Conservation (phyloP, 2,888 invertebrate species). For the Bedellia somnulentella region DNA sequence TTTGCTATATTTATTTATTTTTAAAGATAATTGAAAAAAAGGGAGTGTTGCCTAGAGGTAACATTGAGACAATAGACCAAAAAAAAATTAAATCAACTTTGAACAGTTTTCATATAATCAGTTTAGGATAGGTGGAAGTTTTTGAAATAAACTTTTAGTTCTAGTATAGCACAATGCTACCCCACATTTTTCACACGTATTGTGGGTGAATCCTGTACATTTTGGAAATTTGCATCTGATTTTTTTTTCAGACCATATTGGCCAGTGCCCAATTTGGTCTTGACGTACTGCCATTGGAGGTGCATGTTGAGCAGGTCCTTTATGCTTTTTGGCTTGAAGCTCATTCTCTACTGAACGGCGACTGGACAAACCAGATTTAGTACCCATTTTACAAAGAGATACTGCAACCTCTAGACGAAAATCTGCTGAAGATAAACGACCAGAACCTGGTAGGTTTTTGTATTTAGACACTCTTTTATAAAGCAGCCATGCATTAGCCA, state of each 20-base stretch:
- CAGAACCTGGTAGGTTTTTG: not conserved
- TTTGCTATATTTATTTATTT: too few species aligned
- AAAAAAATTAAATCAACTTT: too few species aligned
- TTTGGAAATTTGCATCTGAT: slow-evolving; percentile 12
- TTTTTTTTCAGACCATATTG: slow-evolving; percentile 12
- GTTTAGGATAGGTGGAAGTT: too few species aligned
- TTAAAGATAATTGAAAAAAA: too few species aligned
- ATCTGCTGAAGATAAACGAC: slow-evolving; percentile 3
- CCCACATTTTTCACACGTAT: slow-evolving; percentile 12
- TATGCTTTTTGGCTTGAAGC: slow-evolving; percentile 9
- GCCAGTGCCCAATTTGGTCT: slow-evolving; percentile 12
- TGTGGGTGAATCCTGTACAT: slow-evolving; percentile 8
- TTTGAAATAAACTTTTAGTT: slow-evolving; percentile 8
- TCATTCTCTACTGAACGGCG: slow-evolving; percentile 5
- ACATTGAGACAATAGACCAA: too few species aligned
- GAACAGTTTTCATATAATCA: too few species aligned
- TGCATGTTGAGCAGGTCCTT: slow-evolving; percentile 11
- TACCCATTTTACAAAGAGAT: slow-evolving; percentile 4
- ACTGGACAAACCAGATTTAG: not conserved
- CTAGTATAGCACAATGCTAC: slow-evolving; percentile 13
- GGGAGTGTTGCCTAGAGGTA: too few species aligned
- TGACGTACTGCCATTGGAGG: slow-evolving; percentile 11
- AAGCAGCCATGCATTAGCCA: slow-evolving; percentile 3
- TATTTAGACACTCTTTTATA: slow-evolving; percentile 2
- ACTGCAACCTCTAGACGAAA: slow-evolving; percentile 6